Evolutionary conservation across 2,797 vertebrate genomes (phyloP), one percentile per base, ranked within the genome.

Genomic region (Xyrichtys novacula): DNA sequence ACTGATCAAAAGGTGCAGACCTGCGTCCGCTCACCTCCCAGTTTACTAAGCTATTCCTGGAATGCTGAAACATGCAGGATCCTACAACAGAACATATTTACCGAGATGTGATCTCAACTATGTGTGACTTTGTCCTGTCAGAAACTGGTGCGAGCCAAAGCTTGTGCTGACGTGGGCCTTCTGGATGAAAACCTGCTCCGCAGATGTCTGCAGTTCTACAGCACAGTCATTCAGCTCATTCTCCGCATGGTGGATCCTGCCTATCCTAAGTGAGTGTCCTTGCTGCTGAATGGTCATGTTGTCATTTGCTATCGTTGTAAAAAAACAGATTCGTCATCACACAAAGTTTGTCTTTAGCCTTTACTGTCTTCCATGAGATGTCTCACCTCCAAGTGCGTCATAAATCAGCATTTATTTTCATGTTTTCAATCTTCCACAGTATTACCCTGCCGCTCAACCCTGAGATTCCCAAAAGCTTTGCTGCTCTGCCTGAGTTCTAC

Each of bases 111-210:
- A 84, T 80, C 23, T 19, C 83, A 14, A 77, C 65, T 2, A 17
- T 76, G 43, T 86, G 60, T 83, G 61, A 57, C 79, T 77, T 65
- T 86, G 64, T 84, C 38, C 48, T 74, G 70, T 85, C 94, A 99
- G 98, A 99, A 97, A 95, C 92, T 99, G 85, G 98, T 99, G 87
- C 96, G 98, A 86, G 97, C 96, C 89, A 99, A 99, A 92, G 98
- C 98, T 69, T 99, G 97, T 84, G 96, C 97, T 71, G 98, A 99
- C 40, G 97, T 97, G 22, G 97, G 97, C 63, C 94, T 99, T 85
- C 93, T 99, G 90, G 98, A 99, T 60, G 98, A 99, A 88, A 97
- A 96, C 90, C 95, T 99, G 77, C 95, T 99, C 63, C 95, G 98
- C 86, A 95, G 97, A 90, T 98, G 96, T 88, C 95, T 99, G 87